A percentile compares a stretch with the other conserved stretches of the same genome.
Conservation (phyloP, 2,888 invertebrate genomes). For the Nomada ferruginata region DNA sequence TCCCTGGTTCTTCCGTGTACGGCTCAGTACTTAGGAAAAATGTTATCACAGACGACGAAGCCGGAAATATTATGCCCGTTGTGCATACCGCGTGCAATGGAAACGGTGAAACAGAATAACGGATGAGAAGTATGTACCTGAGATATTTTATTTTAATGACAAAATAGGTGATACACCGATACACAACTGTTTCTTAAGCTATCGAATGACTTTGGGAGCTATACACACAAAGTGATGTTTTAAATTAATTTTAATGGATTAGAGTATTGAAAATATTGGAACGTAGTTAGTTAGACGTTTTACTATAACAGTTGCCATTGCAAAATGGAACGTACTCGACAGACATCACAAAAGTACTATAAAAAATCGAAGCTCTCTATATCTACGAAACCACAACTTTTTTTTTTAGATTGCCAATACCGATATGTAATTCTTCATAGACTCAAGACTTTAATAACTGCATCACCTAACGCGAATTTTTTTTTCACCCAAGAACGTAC, state of each 20-base stretch:
- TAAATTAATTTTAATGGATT: constrained; percentile 29
- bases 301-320: constrained; percentile 22
- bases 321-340: constrained; percentile 9
- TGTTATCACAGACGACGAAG: constrained; percentile 73
- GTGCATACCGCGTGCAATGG: constrained; percentile 79
- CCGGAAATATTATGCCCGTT: constrained; percentile 81
- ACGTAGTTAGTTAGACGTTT: constrained; percentile 21
- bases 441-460: background rate
- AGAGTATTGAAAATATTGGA: constrained; percentile 4
- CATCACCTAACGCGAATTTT: constrained; percentile 15
- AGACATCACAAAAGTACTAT: constrained; percentile 5
- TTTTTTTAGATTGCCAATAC: constrained; percentile 44
- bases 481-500: constrained; percentile 18
- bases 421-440: constrained; percentile 19
- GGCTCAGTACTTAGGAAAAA: constrained; percentile 78
- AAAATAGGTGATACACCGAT: constrained; percentile 9
- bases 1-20: constrained; percentile 80
- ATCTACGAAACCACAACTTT: constrained; percentile 23
- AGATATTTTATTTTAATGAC: constrained; percentile 49
- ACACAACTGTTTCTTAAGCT: constrained; percentile 31
- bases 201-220: constrained; percentile 14
- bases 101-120: constrained; percentile 66
- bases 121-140: constrained; percentile 62
- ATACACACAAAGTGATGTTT: constrained; percentile 13
- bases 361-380: constrained; percentile 45